phyloP scores from a whole-genome alignment of 2,113 vertebrate species.

The Xiphias gladius region DNA sequence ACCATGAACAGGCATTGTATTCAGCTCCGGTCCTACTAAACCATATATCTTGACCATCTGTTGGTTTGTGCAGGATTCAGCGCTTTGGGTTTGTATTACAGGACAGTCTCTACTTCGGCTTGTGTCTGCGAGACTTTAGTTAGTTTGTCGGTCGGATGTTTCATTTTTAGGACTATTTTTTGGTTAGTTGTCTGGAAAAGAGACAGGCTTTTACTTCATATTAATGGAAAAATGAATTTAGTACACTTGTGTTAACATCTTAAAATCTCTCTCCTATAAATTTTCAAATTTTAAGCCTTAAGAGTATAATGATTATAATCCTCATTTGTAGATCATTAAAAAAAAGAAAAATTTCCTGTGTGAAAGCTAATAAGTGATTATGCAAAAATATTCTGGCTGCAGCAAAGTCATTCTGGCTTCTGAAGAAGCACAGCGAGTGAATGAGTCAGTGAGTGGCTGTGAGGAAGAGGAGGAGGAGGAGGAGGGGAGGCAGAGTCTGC shows the following conservation, averaged over 20 bases:
- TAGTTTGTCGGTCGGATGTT: background rate
- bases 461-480: background rate
- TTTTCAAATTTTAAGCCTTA: background rate
- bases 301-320: background rate
- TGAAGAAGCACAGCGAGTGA: too few relatives aligned
- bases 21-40: background rate
- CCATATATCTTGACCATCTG: background rate
- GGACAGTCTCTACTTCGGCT: too few relatives aligned
- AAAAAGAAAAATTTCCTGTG: background rate
- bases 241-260: background rate
- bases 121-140: background rate
- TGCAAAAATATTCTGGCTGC: background rate
- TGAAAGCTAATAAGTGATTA: background rate
- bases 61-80: background rate
- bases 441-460: too few relatives aligned
- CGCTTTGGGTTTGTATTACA: background rate
- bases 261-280: background rate
- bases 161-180: background rate
- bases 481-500: background rate
- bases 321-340: background rate
- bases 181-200: background rate
- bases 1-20: background rate
- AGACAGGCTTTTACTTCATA: background rate
- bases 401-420: too few relatives aligned
- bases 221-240: background rate